phyloP scores from a whole-genome alignment of 2,797 vertebrate genomes.

The Hydrophis major region DNA sequence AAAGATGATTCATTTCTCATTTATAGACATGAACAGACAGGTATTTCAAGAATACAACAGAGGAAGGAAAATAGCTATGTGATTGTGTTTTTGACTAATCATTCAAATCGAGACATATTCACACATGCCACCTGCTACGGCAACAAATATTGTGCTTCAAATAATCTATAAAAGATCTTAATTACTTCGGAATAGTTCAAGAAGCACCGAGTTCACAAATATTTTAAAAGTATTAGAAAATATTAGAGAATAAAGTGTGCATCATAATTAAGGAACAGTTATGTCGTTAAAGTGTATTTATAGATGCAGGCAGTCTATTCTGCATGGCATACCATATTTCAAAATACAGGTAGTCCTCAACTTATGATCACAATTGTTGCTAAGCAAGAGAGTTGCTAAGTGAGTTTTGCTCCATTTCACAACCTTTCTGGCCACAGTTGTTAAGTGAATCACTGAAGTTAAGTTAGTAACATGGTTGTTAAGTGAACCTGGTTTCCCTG shows the following conservation, averaged over 20 bases:
- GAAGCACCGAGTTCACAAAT: neutral
- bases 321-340: neutral
- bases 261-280: neutral
- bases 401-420: too few species aligned
- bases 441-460: too few species aligned
- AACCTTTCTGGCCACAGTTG: too few species aligned
- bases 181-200: neutral
- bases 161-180: neutral
- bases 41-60: constrained; percentile 28
- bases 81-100: constrained; percentile 55
- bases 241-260: neutral
- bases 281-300: neutral
- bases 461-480: too few species aligned
- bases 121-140: constrained; percentile 25
- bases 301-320: neutral
- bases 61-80: constrained; percentile 61
- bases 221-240: neutral
- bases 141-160: neutral
- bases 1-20: constrained; percentile 21
- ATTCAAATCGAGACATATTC: constrained; percentile 37
- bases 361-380: neutral
- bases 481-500: too few species aligned
- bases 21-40: constrained; percentile 18
- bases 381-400: too few species aligned
- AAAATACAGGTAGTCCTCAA: neutral